phyloP scores from a whole-genome alignment of 1,140 invertebrate species.

The Metopolophium dirhodum region DNA sequence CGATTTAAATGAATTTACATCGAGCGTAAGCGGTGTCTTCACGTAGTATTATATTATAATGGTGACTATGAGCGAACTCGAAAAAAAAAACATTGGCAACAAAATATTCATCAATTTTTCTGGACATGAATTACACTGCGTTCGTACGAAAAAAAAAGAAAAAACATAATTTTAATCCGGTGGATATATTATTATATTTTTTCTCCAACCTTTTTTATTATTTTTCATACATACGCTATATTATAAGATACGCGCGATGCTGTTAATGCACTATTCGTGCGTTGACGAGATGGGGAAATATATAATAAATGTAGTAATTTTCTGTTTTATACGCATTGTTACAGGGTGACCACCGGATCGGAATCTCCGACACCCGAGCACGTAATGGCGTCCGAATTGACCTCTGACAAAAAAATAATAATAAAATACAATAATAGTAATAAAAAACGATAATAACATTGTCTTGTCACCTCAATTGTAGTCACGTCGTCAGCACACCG shows the following conservation, averaged over 20 bases:
- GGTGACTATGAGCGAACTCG: background rate
- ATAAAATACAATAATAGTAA: constrained; percentile 36
- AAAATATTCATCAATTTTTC: constrained; percentile 20
- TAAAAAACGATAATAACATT: constrained; percentile 42
- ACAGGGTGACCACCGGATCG: constrained; percentile 50
- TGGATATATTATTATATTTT: constrained; percentile 29
- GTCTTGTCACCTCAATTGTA: constrained; percentile 33
- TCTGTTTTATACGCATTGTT: constrained; percentile 44
- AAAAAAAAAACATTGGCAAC: background rate
- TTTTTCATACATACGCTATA: background rate
- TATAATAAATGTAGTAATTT: constrained; percentile 40
- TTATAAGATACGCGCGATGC: background rate
- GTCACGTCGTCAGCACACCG: constrained; percentile 29
- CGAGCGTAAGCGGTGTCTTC: background rate
- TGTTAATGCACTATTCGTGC: constrained; percentile 42
- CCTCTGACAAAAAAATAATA: constrained; percentile 40
- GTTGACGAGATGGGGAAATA: background rate
- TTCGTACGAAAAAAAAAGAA: background rate
- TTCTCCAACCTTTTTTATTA: background rate
- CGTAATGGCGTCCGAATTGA: constrained; percentile 45
- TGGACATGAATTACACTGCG: background rate
- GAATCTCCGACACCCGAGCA: constrained; percentile 52
- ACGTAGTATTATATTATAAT: background rate
- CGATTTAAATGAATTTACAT: background rate
- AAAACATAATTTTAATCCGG: constrained; percentile 22